Base-by-base conservation (phyloP, 2,113 vertebrate genomes). In the Paraplagusia blochii region DNA sequence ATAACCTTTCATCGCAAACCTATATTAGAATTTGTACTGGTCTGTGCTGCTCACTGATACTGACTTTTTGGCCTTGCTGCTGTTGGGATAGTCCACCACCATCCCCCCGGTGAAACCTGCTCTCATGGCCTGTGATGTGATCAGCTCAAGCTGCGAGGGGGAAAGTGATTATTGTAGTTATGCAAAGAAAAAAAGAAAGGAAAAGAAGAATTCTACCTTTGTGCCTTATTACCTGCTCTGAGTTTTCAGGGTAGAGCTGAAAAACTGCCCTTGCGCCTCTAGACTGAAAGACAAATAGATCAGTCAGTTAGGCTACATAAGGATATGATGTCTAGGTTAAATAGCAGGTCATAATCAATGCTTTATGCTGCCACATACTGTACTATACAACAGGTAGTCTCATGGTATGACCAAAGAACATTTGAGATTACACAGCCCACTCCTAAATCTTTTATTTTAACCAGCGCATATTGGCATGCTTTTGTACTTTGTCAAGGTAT, bases 11-110 rank as follows among this genome's bases (percentile, higher is more conserved):
- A 66, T 57, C 36, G 51, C 9, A 2, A 22, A 35, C 46, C 34
- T 44, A 50, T 48, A 44, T 47, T 47, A 71, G 44, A 39, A 57
- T 52, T 22, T 45, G 18, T 43, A 35, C 2, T 63, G 47, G 15
- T 66, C 51, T 48, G 6, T 5, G 3, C 9, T 13, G 45, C 52
- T 15, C 15, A n/a, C 0, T 29, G 54, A 5, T 42, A 89, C 92
- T 91, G 58, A 98, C 96, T 99, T 99, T 82, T 98, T 99, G 4
- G 96, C 97, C 80, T 95, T 97, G 82, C 90, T 80, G 1, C 96
- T 98, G 91, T 99, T 97, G 68, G 97, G 96, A 58, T 93, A 99
- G 83, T 99, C 97, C n/a, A 99, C 92, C 66, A 98, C 95, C 91
- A 99, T 91, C 1, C 97, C 96, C 1, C 96, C 96, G 0, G 92